Percentiles rank a stretch among this genome's conserved stretches.
Conservation (phyloP, 1,140 invertebrate species). For the Heliconius melpomene region DNA sequence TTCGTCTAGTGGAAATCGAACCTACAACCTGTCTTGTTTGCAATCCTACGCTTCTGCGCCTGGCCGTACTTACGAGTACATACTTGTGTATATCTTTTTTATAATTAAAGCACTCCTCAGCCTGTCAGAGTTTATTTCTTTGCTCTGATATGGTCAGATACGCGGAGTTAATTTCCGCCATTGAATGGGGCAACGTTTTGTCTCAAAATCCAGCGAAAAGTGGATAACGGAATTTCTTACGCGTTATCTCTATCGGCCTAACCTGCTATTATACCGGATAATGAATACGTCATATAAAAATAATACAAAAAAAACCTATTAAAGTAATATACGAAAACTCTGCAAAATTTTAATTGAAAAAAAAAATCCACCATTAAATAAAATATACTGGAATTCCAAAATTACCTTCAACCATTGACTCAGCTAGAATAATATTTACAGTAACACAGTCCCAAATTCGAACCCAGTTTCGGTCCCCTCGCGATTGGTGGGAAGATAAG, state of each 20-base stretch:
- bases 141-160: too few relatives aligned
- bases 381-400: background rate
- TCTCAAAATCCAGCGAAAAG: too few relatives aligned
- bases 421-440: conserved; percentile 35
- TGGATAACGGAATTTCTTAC: too few relatives aligned
- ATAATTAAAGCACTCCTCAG: too few relatives aligned
- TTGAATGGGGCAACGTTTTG: too few relatives aligned
- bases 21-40: too few relatives aligned
- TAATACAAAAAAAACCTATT: background rate
- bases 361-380: background rate
- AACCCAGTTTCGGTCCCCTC: conserved; percentile 53
- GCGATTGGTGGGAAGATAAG: conserved; percentile 70
- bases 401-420: conserved; percentile 30
- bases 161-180: too few relatives aligned
- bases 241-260: background rate
- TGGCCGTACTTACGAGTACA: too few relatives aligned
- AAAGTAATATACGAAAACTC: background rate
- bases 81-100: too few relatives aligned
- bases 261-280: background rate
- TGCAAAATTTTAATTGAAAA: background rate
- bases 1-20: too few relatives aligned
- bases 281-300: background rate
- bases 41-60: too few relatives aligned
- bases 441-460: conserved; percentile 52
- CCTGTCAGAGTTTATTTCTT: too few relatives aligned